These are phyloP conservation scores for Ceratotherium simum DNA, from an alignment of 2,113 vertebrate genomes.

Conservation along the genomic window DNA sequence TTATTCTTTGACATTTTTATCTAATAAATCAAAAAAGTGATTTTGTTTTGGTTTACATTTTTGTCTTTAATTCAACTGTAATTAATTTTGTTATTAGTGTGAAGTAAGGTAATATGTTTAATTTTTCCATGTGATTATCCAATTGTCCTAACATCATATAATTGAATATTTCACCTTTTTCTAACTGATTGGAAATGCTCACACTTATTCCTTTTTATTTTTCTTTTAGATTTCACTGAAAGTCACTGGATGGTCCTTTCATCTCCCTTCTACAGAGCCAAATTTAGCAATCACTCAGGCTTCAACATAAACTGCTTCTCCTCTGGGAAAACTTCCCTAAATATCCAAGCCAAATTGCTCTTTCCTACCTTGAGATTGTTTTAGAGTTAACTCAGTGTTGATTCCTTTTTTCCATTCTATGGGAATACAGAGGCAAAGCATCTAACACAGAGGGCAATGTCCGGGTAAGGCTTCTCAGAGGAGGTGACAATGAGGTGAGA, in stretches of 20 bases:
- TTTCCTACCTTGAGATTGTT: not conserved
- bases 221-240: not conserved
- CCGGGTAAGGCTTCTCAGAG: not conserved
- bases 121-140: not conserved
- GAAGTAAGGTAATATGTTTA: not conserved
- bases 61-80: not conserved
- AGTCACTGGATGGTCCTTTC: not conserved
- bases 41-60: not conserved
- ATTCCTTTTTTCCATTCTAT: not conserved
- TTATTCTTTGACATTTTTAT: not conserved
- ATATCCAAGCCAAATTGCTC: not conserved
- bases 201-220: not conserved
- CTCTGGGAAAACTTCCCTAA: not conserved
- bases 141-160: not conserved
- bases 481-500: not conserved
- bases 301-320: not conserved
- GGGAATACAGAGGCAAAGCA: not conserved
- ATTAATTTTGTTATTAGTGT: not conserved
- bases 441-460: accelerated
- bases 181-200: not conserved
- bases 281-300: not conserved
- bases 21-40: not conserved
- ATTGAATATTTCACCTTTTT: not conserved
- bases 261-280: not conserved
- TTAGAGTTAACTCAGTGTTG: not conserved